Conservation (phyloP, 2,797 vertebrate species). For the Cossypha caffra region DNA sequence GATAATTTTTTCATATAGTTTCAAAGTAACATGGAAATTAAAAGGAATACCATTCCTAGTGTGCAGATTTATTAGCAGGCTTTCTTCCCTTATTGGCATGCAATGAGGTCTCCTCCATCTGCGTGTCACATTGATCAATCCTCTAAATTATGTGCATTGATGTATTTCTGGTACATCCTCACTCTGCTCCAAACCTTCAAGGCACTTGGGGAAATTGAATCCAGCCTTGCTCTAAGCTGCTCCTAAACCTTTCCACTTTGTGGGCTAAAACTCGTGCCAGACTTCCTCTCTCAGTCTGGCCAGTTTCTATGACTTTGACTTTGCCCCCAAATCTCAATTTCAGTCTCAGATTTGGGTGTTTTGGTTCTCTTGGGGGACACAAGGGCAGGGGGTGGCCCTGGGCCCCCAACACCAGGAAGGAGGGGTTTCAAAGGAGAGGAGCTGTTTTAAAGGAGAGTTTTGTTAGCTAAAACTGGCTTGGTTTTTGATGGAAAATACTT, state of each 20-base stretch:
- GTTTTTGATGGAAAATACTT: background rate
- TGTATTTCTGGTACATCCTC: background rate
- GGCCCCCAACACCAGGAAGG: background rate
- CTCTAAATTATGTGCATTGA: background rate
- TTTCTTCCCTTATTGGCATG: background rate
- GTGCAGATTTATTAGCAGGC: background rate
- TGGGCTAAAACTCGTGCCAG: background rate
- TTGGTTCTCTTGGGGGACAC: accelerated
- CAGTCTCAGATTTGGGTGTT: background rate
- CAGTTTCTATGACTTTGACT: background rate
- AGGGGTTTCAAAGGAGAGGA: background rate
- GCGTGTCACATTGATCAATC: background rate
- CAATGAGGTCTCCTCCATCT: background rate
- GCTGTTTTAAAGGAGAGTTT: background rate
- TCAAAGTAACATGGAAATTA: background rate
- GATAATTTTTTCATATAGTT: background rate
- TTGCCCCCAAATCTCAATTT: accelerated
- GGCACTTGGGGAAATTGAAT: background rate
- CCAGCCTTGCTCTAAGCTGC: background rate
- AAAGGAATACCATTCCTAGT: background rate
- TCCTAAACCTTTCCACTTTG: background rate
- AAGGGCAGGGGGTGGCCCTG: accelerated
- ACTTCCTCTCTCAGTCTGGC: too few species aligned
- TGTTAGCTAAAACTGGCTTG: background rate
- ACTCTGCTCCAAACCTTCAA: background rate